Evolutionary conservation across 2,797 vertebrate species (phyloP), one percentile per base, ranked within the genome.

Genomic region (Gallinago solitaria): DNA sequence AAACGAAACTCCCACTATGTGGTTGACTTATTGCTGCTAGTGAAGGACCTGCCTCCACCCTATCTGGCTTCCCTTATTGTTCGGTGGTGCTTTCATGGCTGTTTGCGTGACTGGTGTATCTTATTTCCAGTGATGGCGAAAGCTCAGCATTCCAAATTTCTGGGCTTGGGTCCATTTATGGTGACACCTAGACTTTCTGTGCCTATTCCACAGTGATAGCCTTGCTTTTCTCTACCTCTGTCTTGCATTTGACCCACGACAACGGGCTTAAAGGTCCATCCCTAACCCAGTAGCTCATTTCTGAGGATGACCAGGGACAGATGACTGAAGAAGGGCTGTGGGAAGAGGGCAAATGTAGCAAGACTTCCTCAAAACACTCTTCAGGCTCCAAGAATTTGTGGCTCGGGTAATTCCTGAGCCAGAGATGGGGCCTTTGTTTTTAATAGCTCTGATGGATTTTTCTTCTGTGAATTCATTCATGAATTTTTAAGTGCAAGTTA

Each of bases 361-460:
- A 92, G 67, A 87, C 94, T 95, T 96, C 96, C 94, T 96, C 96
- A 96, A 96, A 96, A 92, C 75, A 84, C 92, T 70, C 68, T 96
- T 92, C 87, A 77, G 88, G 28, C 68, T 97, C 89, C 93, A 96
- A 78, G 95, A 97, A 90, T 96, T 60, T 94, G 93, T 95, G 95
- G 90, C 68, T 95, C 0, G 4, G 71, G 39, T 95, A 64, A 87
- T 94, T 93, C 64, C 60, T 77, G 64, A 84, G 95, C 90, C 95
- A 94, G 83, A 84, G 67, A 92, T 89, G 86, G 64, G 93, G 86
- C 90, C 90, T 96, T 95, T 97, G 70, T 93, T 96, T 95, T 96
- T 83, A 94, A 95, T 82, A 93, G 92, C 86, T 84, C 64, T 95
- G 92, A 95, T 96, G 83, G 92, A 93, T 96, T 97, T 97, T 96